Conservation (phyloP, 2,113 vertebrate genomes). For the Vulpes lagopus region DNA sequence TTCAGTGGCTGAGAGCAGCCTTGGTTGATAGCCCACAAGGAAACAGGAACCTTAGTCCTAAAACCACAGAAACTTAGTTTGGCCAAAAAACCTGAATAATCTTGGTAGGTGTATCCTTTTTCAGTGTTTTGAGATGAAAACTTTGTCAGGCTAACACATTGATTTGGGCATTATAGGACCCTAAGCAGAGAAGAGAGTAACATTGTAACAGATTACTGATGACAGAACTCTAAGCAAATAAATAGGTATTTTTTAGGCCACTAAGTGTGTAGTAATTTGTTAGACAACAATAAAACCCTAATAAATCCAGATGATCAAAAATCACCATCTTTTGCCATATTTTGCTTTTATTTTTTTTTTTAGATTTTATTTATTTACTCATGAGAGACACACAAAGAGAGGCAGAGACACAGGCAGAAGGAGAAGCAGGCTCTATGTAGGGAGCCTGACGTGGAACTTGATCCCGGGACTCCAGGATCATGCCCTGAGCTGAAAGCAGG, state of each 20-base stretch:
- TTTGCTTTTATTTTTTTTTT: not conserved
- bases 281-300: constrained; percentile 17
- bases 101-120: not conserved
- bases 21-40: not conserved
- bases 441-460: too few species aligned
- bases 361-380: too few species aligned
- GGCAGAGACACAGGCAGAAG: too few species aligned
- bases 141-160: not conserved
- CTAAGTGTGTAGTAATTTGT: not conserved
- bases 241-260: not conserved
- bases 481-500: too few species aligned
- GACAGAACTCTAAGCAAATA: constrained; percentile 8
- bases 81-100: not conserved
- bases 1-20: not conserved
- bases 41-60: not conserved
- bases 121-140: not conserved
- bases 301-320: constrained; percentile 11
- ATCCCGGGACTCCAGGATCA: too few species aligned
- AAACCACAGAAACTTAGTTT: not conserved
- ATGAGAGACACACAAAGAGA: too few species aligned
- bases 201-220: not conserved
- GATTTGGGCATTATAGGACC: not conserved
- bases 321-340: not conserved
- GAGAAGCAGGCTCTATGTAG: too few species aligned
- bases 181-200: not conserved